Evolutionary conservation across 2,797 vertebrate species (phyloP), one percentile per base, ranked within the genome.

Genomic region (Pseudocheirus occidentalis): DNA sequence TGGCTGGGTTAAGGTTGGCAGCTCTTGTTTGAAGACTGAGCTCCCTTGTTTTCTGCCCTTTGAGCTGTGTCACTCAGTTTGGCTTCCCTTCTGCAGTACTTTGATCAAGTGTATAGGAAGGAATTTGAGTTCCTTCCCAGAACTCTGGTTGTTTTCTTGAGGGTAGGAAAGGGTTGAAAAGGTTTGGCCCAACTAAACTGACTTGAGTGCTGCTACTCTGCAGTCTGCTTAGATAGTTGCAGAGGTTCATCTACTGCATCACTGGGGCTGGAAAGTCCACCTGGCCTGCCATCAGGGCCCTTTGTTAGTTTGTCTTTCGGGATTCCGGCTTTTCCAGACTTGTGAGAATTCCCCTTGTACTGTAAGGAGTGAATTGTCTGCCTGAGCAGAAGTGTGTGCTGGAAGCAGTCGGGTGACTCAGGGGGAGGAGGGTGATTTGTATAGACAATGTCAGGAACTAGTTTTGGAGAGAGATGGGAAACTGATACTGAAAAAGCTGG

Each of bases 61-160:
- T 95, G 29, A 94, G 92, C 55, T 91, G 59, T 93, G 94, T 97
- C 93, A 90, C 56, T 96, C 91, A 93, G 40, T 97, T 95, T 95
- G 96, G 56, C 59, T 94, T 97, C 96, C 87, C 91, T 31, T 92
- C 56, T 57, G 95, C 95, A 96, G 96, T 87, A 94, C 94, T 97
- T 95, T 96, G 95, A 92, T 97, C 94, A 95, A 93, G 94, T 97
- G 92, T 96, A 18, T 95, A 90, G 94, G 95, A 98, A 89, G 94
- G 95, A 98, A 98, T 96, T 97, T 92, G 96, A 97, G 40, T 87
- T 96, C 96, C 53, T 96, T 97, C 58, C 62, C 62, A 93, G 95
- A 92, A 89, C 52, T 91, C 94, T 95, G 87, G 94, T 81, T 97
- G 95, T 81, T 97, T 96, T 97, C 92, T 96, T 96, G 90, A 95